Base-by-base conservation (phyloP, 2,113 vertebrate genomes). In the Cyprinodon brontotheroides region DNA sequence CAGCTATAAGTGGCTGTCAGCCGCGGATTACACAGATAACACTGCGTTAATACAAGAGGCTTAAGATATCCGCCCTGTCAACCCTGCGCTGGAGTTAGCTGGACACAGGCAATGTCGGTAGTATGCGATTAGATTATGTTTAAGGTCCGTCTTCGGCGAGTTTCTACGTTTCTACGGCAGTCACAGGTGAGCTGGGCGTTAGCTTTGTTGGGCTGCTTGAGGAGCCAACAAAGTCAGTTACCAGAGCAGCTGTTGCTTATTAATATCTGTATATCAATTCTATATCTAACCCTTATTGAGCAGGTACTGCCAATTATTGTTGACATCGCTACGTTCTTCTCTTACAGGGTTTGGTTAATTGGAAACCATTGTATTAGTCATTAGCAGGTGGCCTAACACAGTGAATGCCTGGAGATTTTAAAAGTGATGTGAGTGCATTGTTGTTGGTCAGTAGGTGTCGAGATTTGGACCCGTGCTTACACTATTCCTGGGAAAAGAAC, bases 1-100 rank as follows among this genome's bases (percentile, higher is more conserved):
- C 75, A 68, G 78, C 79, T 87, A 77, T 77, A 83, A 81, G 77
- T 81, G 90, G 74, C 79, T 29, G 70, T 68, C 79, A 79, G 73
- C 45, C 72, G 53, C 65, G 92, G 93, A 94, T 94, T 92, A 94
- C 85, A 80, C 75, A 0, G 70, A 68, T 90, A 90, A 86, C 77
- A 29, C 86, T 53, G 59, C 7, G 72, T 77, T 94, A 93, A 90
- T 89, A 71, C 87, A 80, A 76, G 82, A 47, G 78, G 65, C 71
- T 84, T 59, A 74, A 70, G 45, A 59, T 68, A 67, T 82, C 68
- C 60, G 72, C 82, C 59, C 72, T 81, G 80, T 78, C 87, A 88
- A 81, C 70, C 61, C 75, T 53, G 72, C 75, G 65, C 70, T 87
- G 29, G 68, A 87, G 80, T 87, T 89, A 88, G 87, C 87, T 81